These are phyloP conservation scores for Zaprionus tsacasi DNA, from an alignment of 1,140 invertebrate species.

Conservation along the genomic window DNA sequence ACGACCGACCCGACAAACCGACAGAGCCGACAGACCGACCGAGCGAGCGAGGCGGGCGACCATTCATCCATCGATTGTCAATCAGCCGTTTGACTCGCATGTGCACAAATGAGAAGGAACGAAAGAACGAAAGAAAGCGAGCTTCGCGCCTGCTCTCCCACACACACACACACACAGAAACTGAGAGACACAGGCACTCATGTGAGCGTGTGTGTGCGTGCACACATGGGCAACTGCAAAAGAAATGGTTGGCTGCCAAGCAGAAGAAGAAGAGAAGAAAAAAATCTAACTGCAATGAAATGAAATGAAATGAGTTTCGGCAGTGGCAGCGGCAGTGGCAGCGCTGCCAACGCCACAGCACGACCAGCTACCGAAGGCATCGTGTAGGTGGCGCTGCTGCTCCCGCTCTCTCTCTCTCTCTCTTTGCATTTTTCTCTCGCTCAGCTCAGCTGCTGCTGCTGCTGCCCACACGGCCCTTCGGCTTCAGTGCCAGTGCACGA, in stretches of 20 bases:
- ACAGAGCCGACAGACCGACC: not conserved
- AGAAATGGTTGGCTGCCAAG: conserved; percentile 56
- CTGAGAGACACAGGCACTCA: not conserved
- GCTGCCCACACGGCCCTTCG: not conserved
- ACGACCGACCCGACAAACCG: not conserved
- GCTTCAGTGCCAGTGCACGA: conserved; percentile 29
- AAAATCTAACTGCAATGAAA: conserved; percentile 60
- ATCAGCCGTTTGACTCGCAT: conserved; percentile 57
- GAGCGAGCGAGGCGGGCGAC: conserved; percentile 21
- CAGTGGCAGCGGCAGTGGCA: conserved; percentile 18
- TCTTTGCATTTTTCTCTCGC: not conserved
- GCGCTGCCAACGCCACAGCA: conserved; percentile 17
- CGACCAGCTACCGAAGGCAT: conserved; percentile 43
- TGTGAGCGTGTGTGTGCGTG: not conserved
- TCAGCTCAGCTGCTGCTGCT: too few relatives aligned
- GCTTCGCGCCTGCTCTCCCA: conserved; percentile 26
- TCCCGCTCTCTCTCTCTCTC: conserved; percentile 8
- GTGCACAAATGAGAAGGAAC: conserved; percentile 59
- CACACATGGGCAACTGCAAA: conserved; percentile 41
- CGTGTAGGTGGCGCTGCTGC: conserved; percentile 55
- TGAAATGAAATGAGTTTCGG: conserved; percentile 59
- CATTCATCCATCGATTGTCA: conserved; percentile 72
- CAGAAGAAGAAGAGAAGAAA: conserved; percentile 49
- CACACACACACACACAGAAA: conserved; percentile 14
- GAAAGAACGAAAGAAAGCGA: conserved; percentile 31